Base-by-base conservation (phyloP, 2,797 vertebrate species). In the Pachyuromys duprasi region DNA sequence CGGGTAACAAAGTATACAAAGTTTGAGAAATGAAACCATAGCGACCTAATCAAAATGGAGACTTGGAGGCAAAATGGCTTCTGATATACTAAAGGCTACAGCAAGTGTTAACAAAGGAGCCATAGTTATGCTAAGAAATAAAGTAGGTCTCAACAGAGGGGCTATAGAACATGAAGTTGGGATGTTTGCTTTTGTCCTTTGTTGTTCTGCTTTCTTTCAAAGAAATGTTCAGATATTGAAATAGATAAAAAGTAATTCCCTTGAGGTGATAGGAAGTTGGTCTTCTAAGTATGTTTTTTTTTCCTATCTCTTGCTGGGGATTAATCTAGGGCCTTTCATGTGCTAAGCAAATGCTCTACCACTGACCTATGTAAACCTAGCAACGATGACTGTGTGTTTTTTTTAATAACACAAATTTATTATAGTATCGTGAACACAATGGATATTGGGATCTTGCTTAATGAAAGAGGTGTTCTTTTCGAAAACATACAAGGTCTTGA, bases 201-300 rank as follows among this genome's bases (percentile, higher is more conserved):
- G 72, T 63, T 89, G 69, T 53, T 86, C n/a, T 89, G 53, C 75
- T 75, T 94, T 90, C 8, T 88, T 94, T 92, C 49, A 76, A 92
- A 88, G 24, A 81, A 60, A 94, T 80, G 26, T 65, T 60, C 2
- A 75, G 49, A 24, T 67, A 36, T 67, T 84, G 86, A 90, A 91
- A 36, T 42, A 91, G 53, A 49, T 60, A 82, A 89, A 81, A 63
- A 69, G 33, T 26, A 65, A 70, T 57, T 39, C 57, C 62, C 31
- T 45, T 76, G 42, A 75, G n/a, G 57, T 49, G 24, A 14, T 11
- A 75, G 39, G 18, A 63, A 22, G 14, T n/a, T 69, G 57, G 28
- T 22, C 28, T 33, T n/a, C 3, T 88, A 14, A 42, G 13, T 63
- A 36, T 74, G 72, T 67, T 17, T 72, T 62, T 81, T 55, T 20